These are phyloP conservation scores for Sus cebifrons DNA, from an alignment of 2,797 vertebrate species.

Conservation along the genomic window DNA sequence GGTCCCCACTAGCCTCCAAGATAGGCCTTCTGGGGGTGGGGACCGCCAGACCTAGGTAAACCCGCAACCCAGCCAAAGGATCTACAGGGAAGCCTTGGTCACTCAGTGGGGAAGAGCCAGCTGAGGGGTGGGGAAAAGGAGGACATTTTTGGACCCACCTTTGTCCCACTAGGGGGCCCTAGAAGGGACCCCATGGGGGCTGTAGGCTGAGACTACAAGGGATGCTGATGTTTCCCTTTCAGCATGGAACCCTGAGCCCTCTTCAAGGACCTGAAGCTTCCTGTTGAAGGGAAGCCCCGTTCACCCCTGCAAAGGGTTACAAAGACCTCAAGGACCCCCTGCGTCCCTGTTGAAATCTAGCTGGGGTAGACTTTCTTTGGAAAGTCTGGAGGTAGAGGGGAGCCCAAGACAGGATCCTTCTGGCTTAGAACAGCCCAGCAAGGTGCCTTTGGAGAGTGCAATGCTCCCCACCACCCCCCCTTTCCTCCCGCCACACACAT, in stretches of 20 bases:
- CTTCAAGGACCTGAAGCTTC: background rate
- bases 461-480: background rate
- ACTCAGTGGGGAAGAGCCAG: background rate
- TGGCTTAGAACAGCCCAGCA: background rate
- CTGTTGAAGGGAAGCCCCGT: background rate
- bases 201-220: background rate
- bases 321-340: background rate
- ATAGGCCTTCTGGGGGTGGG: background rate
- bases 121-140: background rate
- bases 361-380: background rate
- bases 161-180: constrained; percentile 51
- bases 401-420: background rate
- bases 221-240: background rate
- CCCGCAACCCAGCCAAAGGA: background rate
- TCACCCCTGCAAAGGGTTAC: background rate
- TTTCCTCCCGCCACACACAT: background rate
- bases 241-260: background rate
- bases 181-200: background rate
- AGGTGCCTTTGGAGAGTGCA: background rate
- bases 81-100: background rate
- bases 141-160: background rate
- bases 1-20: background rate
- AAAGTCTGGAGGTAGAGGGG: background rate
- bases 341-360: constrained; percentile 24
- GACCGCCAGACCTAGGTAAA: background rate